Conservation (phyloP, 2,888 invertebrate species). For the Plusia festucae region DNA sequence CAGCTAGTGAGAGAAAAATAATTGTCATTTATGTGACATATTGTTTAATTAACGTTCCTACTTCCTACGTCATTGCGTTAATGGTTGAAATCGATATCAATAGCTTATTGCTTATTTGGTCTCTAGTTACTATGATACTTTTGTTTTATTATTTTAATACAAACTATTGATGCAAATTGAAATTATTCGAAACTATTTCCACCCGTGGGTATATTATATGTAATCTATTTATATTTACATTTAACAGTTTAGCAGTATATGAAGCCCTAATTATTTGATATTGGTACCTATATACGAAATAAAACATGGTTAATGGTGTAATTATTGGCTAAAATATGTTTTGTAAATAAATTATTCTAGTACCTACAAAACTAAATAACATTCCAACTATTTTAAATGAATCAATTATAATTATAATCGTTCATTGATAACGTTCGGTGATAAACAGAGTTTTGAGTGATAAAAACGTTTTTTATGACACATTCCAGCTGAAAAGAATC, state of each 20-base stretch:
- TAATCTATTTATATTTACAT: background rate
- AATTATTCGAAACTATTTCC: too few relatives aligned
- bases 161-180: too few relatives aligned
- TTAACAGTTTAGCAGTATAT: too few relatives aligned
- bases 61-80: conserved; percentile 2
- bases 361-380: conserved; percentile 9
- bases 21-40: background rate
- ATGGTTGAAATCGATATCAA: background rate
- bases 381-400: conserved; percentile 18
- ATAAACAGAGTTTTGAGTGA: conserved; percentile 29
- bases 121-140: too few relatives aligned
- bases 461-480: conserved; percentile 17
- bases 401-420: conserved; percentile 30
- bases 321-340: background rate
- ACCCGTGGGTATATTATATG: too few relatives aligned
- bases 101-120: too few relatives aligned
- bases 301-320: background rate
- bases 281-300: too few relatives aligned
- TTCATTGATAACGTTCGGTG: conserved; percentile 33
- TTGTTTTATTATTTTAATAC: too few relatives aligned
- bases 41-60: background rate
- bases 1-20: background rate
- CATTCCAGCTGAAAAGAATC: background rate
- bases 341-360: background rate
- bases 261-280: too few relatives aligned